Evolutionary conservation across 1,140 invertebrate species (phyloP).

Genomic region (Eriocheir sinensis): DNA sequence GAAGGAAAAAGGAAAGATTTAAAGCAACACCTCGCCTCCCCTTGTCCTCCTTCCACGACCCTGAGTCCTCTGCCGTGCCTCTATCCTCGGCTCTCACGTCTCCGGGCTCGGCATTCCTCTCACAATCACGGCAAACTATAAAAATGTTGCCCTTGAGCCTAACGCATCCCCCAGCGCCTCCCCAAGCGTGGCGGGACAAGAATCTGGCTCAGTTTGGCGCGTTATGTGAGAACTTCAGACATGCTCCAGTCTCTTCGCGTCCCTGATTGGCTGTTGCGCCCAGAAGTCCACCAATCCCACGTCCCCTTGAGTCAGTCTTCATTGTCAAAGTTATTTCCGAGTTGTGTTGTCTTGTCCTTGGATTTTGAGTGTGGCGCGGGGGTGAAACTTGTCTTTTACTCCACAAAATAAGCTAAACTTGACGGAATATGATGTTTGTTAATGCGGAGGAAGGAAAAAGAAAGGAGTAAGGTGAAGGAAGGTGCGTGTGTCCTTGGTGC

Average conservation of each 20-base stretch:
- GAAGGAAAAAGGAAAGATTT: no score
- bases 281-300: neutral
- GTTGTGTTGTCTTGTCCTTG: constrained; percentile 8
- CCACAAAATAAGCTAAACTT: neutral
- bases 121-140: constrained; percentile 24
- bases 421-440: constrained; percentile 15
- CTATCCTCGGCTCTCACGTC: neutral
- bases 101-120: neutral
- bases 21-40: no score
- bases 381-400: neutral
- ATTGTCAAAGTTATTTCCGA: constrained; percentile 17
- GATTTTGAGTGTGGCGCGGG: neutral
- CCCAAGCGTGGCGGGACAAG: neutral
- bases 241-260: neutral
- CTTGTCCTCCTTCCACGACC: neutral
- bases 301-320: neutral
- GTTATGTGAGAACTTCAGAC: constrained; percentile 24
- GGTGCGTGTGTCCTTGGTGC: neutral
- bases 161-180: neutral
- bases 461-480: neutral
- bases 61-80: neutral
- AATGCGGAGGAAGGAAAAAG: neutral
- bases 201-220: constrained; percentile 20
- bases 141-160: constrained; percentile 13
- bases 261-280: neutral